Conservation (phyloP, 1,140 invertebrate genomes). For the Rhopalosiphum padi region DNA sequence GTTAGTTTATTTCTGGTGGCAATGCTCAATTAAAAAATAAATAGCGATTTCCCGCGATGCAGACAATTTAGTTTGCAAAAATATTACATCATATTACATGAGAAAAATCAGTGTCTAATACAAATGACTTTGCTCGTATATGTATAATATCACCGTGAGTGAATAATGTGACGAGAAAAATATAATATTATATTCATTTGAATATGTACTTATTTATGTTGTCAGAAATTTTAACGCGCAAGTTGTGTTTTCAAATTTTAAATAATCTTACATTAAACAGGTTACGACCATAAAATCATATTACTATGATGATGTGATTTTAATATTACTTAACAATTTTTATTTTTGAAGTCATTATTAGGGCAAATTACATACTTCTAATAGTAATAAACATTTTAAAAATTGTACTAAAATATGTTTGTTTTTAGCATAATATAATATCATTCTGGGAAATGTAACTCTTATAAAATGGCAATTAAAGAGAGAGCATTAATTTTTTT, state of each 20-base stretch:
- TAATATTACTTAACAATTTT: not conserved
- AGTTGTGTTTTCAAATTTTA: not conserved
- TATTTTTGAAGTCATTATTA: too few relatives aligned
- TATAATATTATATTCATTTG: not conserved
- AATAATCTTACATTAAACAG: not conserved
- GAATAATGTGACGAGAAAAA: not conserved
- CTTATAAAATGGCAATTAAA: not conserved
- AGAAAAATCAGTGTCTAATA: not conserved
- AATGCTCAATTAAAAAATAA: not conserved
- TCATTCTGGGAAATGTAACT: not conserved
- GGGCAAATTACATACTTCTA: not conserved
- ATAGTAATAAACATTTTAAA: too few relatives aligned
- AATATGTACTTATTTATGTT: not conserved
- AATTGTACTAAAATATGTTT: not conserved
- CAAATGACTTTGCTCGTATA: not conserved
- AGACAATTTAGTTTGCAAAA: not conserved
- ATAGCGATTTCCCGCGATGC: not conserved
- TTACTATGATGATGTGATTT: not conserved
- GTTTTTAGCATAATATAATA: not conserved
- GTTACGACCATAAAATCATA: not conserved
- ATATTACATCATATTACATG: not conserved
- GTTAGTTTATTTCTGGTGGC: too few relatives aligned
- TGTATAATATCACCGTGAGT: not conserved
- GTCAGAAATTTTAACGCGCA: not conserved
- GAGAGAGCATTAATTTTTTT: not conserved